A percentile compares a stretch with the other conserved stretches of the same genome.
Evolutionary conservation across 2,113 vertebrate genomes (phyloP).

Genomic region (Mionectes macconnelli): DNA sequence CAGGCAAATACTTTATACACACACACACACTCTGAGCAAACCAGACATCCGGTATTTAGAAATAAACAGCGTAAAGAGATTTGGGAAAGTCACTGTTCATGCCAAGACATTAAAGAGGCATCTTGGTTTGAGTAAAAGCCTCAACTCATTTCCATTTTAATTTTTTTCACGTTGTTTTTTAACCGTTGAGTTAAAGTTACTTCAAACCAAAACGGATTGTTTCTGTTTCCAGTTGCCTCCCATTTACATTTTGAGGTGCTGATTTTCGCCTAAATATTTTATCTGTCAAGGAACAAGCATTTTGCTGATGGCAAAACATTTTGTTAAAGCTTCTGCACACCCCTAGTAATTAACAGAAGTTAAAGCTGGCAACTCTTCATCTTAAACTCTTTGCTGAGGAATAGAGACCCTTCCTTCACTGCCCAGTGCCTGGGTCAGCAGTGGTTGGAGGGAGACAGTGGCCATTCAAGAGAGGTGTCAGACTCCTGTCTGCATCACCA

Average conservation of each 20-base stretch:
- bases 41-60: conserved; percentile 56
- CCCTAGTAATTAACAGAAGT: background rate
- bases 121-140: conserved; percentile 44
- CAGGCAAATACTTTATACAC: conserved; percentile 1
- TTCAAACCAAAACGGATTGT: background rate
- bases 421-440: background rate
- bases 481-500: background rate
- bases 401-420: background rate
- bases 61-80: conserved; percentile 50
- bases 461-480: background rate
- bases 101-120: conserved; percentile 45
- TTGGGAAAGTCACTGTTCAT: conserved; percentile 28
- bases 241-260: background rate
- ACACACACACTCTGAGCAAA: background rate
- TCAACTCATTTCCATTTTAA: conserved; percentile 2
- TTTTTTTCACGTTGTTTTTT: background rate
- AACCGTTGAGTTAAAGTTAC: background rate
- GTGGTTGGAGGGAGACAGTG: background rate
- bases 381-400: background rate
- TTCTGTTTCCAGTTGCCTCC: background rate
- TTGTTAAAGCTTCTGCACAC: background rate
- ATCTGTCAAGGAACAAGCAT: background rate
- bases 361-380: background rate
- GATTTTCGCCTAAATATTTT: background rate
- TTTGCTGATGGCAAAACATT: background rate